Conservation (phyloP, 35 echinoderm and acorn worm genomes). For the Eucidaris tribuloides region DNA sequence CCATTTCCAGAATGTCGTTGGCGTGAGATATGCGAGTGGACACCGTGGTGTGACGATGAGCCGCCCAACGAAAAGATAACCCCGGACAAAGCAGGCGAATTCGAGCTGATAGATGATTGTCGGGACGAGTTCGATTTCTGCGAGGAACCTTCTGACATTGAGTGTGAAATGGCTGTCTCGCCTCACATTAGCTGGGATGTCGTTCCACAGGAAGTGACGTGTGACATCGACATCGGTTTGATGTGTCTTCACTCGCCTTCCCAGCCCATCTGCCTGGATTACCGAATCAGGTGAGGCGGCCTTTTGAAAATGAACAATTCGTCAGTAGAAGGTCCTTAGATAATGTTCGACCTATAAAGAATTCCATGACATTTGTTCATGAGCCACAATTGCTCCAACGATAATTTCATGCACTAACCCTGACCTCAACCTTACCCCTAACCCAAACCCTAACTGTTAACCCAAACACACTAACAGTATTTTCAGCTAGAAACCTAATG, state of each 20-base stretch:
- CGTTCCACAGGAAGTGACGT: conserved; percentile 6
- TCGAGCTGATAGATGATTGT: conserved; percentile 32
- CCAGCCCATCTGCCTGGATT: conserved; percentile 1
- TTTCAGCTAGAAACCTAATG: no score
- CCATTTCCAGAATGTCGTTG: no score
- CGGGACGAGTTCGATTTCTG: conserved; percentile 22
- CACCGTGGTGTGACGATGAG: conserved; percentile 25
- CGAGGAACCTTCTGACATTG: conserved; percentile 13
- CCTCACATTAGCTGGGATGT: neutral
- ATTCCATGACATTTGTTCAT: no score
- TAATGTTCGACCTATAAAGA: no score
- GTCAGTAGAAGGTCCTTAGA: no score
- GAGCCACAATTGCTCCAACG: no score
- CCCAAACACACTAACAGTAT: no score
- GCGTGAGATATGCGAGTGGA: conserved; percentile 42
- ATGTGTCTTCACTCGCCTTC: neutral
- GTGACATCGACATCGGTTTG: conserved; percentile 18
- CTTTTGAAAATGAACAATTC: no score
- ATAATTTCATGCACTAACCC: no score
- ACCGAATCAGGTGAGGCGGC: neutral
- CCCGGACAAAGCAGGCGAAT: neutral
- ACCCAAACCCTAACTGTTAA: no score
- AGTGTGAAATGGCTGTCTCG: conserved; percentile 11
- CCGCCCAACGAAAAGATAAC: neutral
- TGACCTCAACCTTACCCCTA: no score